Evolutionary conservation across 1,140 invertebrate species (phyloP), one percentile per base, ranked within the genome.

Genomic region (Octopus bimaculoides): DNA sequence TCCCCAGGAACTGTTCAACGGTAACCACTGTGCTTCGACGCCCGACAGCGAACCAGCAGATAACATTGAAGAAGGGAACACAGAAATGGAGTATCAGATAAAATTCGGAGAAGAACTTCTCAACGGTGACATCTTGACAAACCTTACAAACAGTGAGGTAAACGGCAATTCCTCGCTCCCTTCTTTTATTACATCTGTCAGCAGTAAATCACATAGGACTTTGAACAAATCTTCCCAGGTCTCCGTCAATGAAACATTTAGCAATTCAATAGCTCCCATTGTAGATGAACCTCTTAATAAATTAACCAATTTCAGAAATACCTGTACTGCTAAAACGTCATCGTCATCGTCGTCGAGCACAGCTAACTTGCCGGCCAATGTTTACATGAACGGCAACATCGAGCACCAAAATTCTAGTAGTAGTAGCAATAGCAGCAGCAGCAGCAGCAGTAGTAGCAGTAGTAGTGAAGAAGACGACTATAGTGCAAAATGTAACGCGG

Each of bases 231-330:
- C 74, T 9, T 75, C 74, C 74, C 74, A 75, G 74, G 26, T 53
- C 7, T 41, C 74, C 52, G 74, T n/a, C 20, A 75, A 75, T 75
- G 74, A 75, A 10, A 81, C 81, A 20, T 78, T 91, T 81, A 90
- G 91, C 82, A 91, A 90, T 81, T 92, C 91, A 52, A 92, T 91
- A 9, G 91, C 91, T 80, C 91, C 91, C 0, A 81, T 91, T 61
- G 90, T 90, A 0, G 90, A 90, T 61, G 84, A 80, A 66, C 66
- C 66, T 12, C 66, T n/a, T 12, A 61, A 61, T 17, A 9, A 71
- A 71, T 14, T 71, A 10, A 71, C 26, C 3, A 14, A 71, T 71
- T 71, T 71, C 26, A 71, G 26, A 71, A 71, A 14, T 6, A 20
- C 17, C 66, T 12, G 66, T 17, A 71, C 66, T n/a, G 26, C 9